These are phyloP conservation scores for Meteorus colon DNA, from an alignment of 2,888 invertebrate genomes.

Conservation along the genomic window DNA sequence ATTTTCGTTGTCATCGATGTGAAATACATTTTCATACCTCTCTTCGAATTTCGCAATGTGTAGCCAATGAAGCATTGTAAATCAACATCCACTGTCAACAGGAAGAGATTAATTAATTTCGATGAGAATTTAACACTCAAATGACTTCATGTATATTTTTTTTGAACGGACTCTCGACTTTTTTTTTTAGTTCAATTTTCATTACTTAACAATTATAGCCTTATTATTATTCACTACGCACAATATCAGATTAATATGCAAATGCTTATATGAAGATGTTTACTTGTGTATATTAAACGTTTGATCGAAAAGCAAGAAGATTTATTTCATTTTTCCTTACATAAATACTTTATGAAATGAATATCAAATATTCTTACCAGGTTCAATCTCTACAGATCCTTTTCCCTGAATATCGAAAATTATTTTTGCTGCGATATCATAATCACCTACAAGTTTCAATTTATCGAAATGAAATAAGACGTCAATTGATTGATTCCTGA, in stretches of 20 bases:
- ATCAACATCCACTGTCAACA: conserved; percentile 53
- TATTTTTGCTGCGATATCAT: conserved; percentile 40
- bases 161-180: too few relatives aligned
- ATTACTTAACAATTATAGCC: too few relatives aligned
- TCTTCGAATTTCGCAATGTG: conserved; percentile 51
- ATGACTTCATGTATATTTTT: too few relatives aligned
- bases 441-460: conserved; percentile 37
- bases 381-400: conserved; percentile 39
- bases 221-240: too few relatives aligned
- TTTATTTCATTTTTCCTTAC: neutral
- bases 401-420: conserved; percentile 39
- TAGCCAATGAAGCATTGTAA: conserved; percentile 48
- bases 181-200: too few relatives aligned
- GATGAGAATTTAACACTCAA: neutral
- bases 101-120: neutral
- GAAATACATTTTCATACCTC: conserved; percentile 55
- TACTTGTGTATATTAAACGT: too few relatives aligned
- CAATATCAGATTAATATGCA: too few relatives aligned
- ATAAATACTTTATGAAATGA: neutral
- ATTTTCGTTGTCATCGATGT: conserved; percentile 58
- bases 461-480: conserved; percentile 13
- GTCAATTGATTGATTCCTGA: conserved; percentile 23
- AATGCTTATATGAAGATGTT: too few relatives aligned
- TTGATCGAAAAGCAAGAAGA: neutral
- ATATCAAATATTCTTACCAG: conserved; percentile 30